Evolutionary conservation across 2,113 vertebrate species (phyloP), one percentile per base, ranked within the genome.

Genomic region (Edolisoma coerulescens): DNA sequence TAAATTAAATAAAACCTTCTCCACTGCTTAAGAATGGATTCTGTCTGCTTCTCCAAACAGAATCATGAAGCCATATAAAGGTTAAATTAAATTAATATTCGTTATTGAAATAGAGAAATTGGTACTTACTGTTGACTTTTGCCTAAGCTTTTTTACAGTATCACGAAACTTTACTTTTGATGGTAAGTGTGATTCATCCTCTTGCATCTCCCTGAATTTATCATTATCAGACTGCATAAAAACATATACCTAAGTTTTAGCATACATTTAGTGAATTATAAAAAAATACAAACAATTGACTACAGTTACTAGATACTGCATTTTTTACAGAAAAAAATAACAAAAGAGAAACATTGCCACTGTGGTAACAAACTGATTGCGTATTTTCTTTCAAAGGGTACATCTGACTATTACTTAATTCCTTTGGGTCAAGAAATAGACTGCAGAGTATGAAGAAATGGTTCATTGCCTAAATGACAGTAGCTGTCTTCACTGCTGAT

Each of bases 141-240:
- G 94, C 70, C 96, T 97, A 85, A 96, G 54, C 67, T 97, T 98
- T 95, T 74, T 97, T 33, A 70, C 94, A 50, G 95, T 91, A 79
- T 97, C 97, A 32, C 3, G 85, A 65, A 98, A 97, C 73, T 96
- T 98, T 18, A 96, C 68, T 98, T 95, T 98, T 90, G 97, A 78
- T 41, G 92, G 24, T 60, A 94, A 49, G 11, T 84, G 94, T 17
- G 94, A 70, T 61, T 95, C 90, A 33, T 89, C 81, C 49, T 96
- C 96, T 83, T 80, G 90, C 20, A 80, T 65, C 45, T 84, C 81
- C 27, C 52, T 95, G 68, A 84, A 45, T 44, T 77, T 41, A 53
- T 87, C 78, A 89, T 86, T 63, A 50, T 86, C 92, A 63, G 90
- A 49, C 98, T 98, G 88, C 35, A 84, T n/a, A 94, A 82, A 96